Base-by-base conservation (phyloP, 2,113 vertebrate species). In the Ariopsis seemanni region DNA sequence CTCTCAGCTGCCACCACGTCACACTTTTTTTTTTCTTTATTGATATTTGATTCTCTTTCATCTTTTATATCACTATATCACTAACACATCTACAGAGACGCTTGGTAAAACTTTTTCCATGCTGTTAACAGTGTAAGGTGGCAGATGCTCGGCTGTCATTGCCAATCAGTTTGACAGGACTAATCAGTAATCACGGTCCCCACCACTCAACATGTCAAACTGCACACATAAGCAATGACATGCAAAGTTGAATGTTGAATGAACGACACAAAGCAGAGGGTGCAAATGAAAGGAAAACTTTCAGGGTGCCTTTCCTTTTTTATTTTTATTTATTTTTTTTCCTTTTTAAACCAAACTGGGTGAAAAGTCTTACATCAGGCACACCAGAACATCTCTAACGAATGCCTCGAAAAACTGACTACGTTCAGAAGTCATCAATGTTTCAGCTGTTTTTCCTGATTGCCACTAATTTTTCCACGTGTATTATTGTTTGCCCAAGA, bases 11-110 rank as follows among this genome's bases (percentile, higher is more conserved):
- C 53, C 8, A 0, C 8, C 62, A 67, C 22, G 48, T 63, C 27
- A 5, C 4, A 58, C 55, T 34, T 25, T 42, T 78, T 78, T 85
- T 57, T 84, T 34, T 17, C 52, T 74, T 62, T 8, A 55, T 80
- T 30, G 42, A 57, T 85, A 42, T 77, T 25, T 77, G 69, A 60
- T 63, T 78, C 74, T 82, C 79, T 72, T 71, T 55, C 27, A 82
- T 82, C 50, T 30, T 69, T 65, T 58, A 30, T 78, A 53, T 69
- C 25, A 82, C 58, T 83, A 17, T 67, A 27, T 27, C 52, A 18
- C 11, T 67, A 27, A 55, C 52, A 18, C 11, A 7, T 82, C 57
- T 57, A 18, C 14, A 18, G 53, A 55, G 22, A 63, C 82, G 67
- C 14, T 12, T 30, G 20, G 18, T 82, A 42, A 62, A 60, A 62